Base-by-base conservation (phyloP, 2,113 vertebrate species). In the Hipposideros armiger region DNA sequence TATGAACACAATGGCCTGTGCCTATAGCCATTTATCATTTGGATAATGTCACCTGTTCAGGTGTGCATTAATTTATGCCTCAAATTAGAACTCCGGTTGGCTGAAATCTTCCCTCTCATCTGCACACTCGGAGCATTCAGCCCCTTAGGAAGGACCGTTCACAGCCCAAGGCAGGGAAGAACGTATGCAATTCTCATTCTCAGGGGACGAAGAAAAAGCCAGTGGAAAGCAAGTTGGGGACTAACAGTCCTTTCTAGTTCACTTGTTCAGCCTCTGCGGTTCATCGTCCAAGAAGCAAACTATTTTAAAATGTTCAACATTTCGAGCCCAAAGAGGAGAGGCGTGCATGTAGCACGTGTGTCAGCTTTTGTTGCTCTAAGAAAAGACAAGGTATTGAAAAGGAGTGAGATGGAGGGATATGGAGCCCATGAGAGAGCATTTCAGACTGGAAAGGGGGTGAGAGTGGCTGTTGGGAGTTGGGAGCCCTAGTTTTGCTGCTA, bases 1-100 rank as follows among this genome's bases (percentile, higher is more conserved):
- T 86, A 52, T 76, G 66, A 96, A 97, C 32, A 90, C 74, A 94
- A 64, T 88, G 66, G 96, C 50, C 17, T 64, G 84, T 52, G 84
- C 64, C 82, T 73, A 77, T 74, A 77, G 87, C 95, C 96, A 98
- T 97, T 86, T 95, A 97, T 94, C 87, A 95, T 80, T 84, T 94
- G 97, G 96, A 98, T 97, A 97, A 97, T 95, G 97, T 97, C 97
- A 97, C 97, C 96, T 97, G 94, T 69, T 96, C 93, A 97, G 97
- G 94, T 96, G 93, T 95, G 77, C 94, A 42, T 91, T 98, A 96
- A 97, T 98, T 98, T 96, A 94, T 82, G 97, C 91, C 83, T 96
- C 95, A 94, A 84, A 97, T 96, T 87, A 97, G 95, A 74, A 84
- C 82, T 89, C 36, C 0, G 19, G 67, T 92, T 96, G 78, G 93